Percentiles rank a stretch among this genome's conserved stretches.
Conservation (phyloP, 2,113 vertebrate genomes). For the Axis porcinus region DNA sequence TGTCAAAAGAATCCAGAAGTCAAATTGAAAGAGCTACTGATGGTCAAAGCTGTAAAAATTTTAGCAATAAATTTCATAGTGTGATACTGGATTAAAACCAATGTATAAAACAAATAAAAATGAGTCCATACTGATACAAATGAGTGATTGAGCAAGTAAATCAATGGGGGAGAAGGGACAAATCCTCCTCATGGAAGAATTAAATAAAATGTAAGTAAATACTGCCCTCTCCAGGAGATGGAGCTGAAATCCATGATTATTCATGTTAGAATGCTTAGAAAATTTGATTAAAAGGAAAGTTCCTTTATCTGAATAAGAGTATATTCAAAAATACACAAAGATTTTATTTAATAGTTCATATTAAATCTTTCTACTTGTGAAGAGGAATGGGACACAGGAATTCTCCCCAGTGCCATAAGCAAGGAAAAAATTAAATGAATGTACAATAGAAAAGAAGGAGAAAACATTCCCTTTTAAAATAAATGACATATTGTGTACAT, state of each 20-base stretch:
- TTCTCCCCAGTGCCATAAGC: background rate
- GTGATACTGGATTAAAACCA: background rate
- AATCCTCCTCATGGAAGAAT: background rate
- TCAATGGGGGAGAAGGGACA: background rate
- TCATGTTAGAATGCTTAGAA: background rate
- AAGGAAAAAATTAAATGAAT: background rate
- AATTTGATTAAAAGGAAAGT: background rate
- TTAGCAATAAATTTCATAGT: background rate
- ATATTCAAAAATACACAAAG: background rate
- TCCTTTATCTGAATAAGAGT: background rate
- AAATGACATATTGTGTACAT: background rate
- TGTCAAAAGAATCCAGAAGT: background rate
- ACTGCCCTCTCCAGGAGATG: constrained; percentile 37
- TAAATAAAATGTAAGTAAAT: constrained; percentile 9
- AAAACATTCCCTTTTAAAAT: background rate
- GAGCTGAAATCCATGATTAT: background rate
- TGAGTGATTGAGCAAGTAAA: background rate
- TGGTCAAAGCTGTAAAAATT: background rate
- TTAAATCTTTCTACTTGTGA: background rate
- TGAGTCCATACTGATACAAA: background rate
- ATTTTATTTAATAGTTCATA: background rate
- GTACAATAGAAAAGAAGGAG: background rate
- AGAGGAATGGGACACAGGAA: background rate
- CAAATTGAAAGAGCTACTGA: background rate
- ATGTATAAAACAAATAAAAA: background rate